Evolutionary conservation across 2,888 invertebrate species (phyloP).

Genomic region (Chalcosyrphus nemorum): DNA sequence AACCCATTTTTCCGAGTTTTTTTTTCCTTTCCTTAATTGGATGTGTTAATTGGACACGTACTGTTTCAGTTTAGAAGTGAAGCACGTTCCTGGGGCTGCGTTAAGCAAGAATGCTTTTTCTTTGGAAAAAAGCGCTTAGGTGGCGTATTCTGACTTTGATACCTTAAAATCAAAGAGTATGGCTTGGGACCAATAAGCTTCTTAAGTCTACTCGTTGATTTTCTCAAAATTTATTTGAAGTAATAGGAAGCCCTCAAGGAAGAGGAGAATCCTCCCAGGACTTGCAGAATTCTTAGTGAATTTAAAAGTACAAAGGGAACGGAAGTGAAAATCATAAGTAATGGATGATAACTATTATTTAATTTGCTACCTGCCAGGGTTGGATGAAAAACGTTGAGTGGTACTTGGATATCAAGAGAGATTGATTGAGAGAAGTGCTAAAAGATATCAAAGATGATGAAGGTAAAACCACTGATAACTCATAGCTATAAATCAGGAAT

Average conservation of each 20-base stretch:
- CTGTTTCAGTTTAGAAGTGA: neutral
- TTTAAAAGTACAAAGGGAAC: neutral
- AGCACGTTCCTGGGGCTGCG: neutral
- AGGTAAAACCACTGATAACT: neutral
- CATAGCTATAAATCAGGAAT: neutral
- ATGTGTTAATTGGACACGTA: slow-evolving; percentile 63
- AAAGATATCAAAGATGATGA: neutral
- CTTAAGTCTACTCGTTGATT: too few species aligned
- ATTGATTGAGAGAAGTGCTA: neutral
- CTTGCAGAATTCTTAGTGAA: neutral
- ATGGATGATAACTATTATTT: neutral
- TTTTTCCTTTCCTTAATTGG: slow-evolving; percentile 49
- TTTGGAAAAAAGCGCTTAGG: neutral
- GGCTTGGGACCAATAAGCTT: neutral
- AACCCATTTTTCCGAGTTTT: slow-evolving; percentile 6
- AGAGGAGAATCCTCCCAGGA: neutral
- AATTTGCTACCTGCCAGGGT: neutral
- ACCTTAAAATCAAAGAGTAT: neutral
- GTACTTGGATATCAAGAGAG: neutral
- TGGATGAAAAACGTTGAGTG: neutral
- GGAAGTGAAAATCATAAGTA: neutral
- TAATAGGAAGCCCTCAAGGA: neutral
- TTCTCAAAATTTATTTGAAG: neutral
- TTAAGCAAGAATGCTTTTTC: neutral
- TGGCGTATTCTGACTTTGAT: neutral